Base-by-base conservation (phyloP, 2,797 vertebrate genomes). In the Semaprochilodus insignis region DNA sequence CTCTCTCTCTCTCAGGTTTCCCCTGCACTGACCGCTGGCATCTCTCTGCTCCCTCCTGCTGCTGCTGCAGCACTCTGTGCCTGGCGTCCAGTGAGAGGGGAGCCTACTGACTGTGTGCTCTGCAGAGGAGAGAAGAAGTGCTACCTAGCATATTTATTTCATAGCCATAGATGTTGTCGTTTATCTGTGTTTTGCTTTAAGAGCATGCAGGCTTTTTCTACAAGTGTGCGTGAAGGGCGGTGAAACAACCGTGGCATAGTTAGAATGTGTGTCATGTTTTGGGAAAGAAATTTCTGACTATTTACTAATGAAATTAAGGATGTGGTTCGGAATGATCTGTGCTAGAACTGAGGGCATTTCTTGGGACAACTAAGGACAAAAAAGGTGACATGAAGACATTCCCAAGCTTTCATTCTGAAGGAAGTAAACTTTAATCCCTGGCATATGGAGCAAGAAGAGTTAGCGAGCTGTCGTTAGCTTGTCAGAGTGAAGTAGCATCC, bases 1-100 rank as follows among this genome's bases (percentile, higher is more conserved):
- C 31, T 84, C 78, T 83, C 73, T 78, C 25, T 63, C 60, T 63
- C 60, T 63, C 25, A 36, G 80, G 77, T 86, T 85, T 69, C 62
- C 78, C 16, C 77, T 60, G 52, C 25, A 15, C 63, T 40, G 52
- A 83, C 66, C 82, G 87, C n/a, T 57, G 78, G 72, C 59, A 71
- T 60, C 75, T 63, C 44, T 66, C 21, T 48, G 62, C 57, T 59
- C 60, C 59, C 34, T 80, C 25, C 81, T 80, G 83, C 85, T 86
- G 86, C 77, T 62, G 65, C 34, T 36, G 34, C 34, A 40, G 65
- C 65, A 67, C 69, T 72, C 74, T 44, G 52, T 52, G 66, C 59
- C 66, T 66, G 81, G 23, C 62, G 23, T 79, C 74, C 71, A n/a
- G 70, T 70, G 36, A 87, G 36, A 23, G 55, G 62, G 31, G 76